A percentile compares a stretch with the other conserved stretches of the same genome.
Conservation (phyloP, 37 sponge, comb jelly and placozoan genomes). For the Ianthella basta region DNA sequence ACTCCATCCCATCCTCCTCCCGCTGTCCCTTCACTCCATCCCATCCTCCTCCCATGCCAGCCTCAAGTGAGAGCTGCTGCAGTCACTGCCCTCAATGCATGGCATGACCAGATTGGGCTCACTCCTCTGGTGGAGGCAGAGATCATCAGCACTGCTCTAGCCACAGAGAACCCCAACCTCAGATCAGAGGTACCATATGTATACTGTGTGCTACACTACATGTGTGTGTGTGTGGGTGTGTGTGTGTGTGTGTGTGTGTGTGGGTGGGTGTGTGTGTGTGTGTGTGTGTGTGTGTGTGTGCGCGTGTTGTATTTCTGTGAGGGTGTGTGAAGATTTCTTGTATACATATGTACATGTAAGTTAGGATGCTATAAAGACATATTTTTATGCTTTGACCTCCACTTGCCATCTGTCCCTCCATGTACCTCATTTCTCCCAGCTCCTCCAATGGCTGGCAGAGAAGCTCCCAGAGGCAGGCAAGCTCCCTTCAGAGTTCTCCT, state of each 20-base stretch:
- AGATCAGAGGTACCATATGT: slow-evolving; percentile 78
- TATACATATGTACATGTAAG: neutral
- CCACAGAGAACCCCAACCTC: slow-evolving; percentile 86
- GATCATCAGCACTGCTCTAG: slow-evolving; percentile 60
- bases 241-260: too few relatives aligned
- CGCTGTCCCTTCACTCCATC: too few relatives aligned
- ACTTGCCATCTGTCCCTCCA: neutral
- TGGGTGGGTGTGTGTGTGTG: too few relatives aligned
- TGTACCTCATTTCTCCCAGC: slow-evolving; percentile 29
- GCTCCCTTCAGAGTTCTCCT: slow-evolving; percentile 61
- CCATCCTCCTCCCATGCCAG: slow-evolving; percentile 19
- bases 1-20: too few relatives aligned
- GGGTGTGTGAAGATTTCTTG: neutral
- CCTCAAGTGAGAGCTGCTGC: slow-evolving; percentile 73
- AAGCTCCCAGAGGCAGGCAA: slow-evolving; percentile 65
- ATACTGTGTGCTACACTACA: neutral
- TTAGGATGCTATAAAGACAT: neutral
- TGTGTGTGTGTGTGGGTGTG: slow-evolving; percentile 6
- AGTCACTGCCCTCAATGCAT: slow-evolving; percentile 65
- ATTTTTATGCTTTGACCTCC: neutral
- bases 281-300: too few relatives aligned
- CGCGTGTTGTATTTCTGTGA: neutral
- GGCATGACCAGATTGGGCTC: slow-evolving; percentile 56
- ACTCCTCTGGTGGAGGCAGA: slow-evolving; percentile 71
- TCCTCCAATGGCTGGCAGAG: slow-evolving; percentile 81